Evolutionary conservation across 2,113 vertebrate genomes (phyloP).

Genomic region (Polypterus senegalus): DNA sequence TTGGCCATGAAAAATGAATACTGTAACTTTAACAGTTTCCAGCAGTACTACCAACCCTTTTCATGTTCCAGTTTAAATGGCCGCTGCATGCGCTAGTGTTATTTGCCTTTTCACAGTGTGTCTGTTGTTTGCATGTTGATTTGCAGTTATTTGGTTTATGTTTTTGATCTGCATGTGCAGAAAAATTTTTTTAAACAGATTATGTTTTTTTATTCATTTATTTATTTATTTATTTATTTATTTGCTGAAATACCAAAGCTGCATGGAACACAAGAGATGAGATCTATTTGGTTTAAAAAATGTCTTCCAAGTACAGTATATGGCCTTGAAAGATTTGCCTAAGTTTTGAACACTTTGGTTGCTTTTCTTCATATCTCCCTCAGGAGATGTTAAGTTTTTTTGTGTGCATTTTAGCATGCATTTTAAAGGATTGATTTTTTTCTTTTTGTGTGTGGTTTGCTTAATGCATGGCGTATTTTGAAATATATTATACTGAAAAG

Average conservation of each 20-base stretch:
- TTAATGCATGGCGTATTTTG: not conserved
- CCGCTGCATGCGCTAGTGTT: slow-evolving; percentile 9
- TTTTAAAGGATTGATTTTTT: slow-evolving; percentile 3
- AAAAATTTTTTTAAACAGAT: not conserved
- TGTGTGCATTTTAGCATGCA: slow-evolving; percentile 1
- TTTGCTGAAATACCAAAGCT: no score
- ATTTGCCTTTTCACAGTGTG: slow-evolving; percentile 3
- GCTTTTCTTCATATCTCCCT: no score
- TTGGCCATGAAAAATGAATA: slow-evolving; percentile 10
- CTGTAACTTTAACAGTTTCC: slow-evolving; percentile 14
- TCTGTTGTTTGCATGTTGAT: slow-evolving; percentile 7
- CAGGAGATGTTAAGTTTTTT: not conserved
- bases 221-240: no score
- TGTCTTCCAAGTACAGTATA: no score
- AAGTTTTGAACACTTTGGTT: no score
- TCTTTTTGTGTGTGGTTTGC: not conserved
- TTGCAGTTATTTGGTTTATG: not conserved
- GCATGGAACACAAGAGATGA: no score
- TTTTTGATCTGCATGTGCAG: slow-evolving; percentile 11
- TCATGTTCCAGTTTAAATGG: slow-evolving; percentile 5
- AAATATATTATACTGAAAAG: not conserved
- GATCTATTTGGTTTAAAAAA: no score
- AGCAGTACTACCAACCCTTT: not conserved
- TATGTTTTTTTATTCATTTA: not conserved
- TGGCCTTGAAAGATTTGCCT: no score